Percentiles rank a stretch among this genome's conserved stretches.
phyloP scores from a whole-genome alignment of 2,113 vertebrate genomes.

The Clarias batrachus region DNA sequence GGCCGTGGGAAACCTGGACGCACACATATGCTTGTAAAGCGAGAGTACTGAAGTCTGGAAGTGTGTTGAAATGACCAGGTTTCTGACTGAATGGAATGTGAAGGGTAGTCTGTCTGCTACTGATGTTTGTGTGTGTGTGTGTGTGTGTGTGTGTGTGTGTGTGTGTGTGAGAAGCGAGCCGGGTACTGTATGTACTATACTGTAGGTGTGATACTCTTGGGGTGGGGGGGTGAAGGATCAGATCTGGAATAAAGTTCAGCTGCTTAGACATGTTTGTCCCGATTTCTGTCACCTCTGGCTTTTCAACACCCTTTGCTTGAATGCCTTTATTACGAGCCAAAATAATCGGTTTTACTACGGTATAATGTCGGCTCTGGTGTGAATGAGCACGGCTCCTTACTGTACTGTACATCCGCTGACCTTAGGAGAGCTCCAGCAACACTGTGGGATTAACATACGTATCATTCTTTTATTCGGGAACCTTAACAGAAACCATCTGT shows the following conservation, averaged over 20 bases:
- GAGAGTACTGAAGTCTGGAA: constrained; percentile 54
- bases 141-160: constrained; percentile 33
- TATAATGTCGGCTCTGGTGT: too few species aligned
- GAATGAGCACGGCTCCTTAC: background rate
- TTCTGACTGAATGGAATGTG: constrained; percentile 65
- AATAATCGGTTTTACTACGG: background rate
- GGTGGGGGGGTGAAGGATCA: background rate
- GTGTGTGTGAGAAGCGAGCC: background rate
- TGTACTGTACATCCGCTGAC: background rate
- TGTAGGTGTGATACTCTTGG: constrained; percentile 19
- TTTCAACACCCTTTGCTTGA: background rate
- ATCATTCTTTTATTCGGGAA: background rate
- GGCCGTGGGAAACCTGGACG: constrained; percentile 11
- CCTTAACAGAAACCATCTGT: background rate
- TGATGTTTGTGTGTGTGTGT: background rate
- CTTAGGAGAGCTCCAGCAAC: background rate
- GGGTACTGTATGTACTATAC: background rate
- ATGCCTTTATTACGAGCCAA: constrained; percentile 1
- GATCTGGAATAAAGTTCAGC: constrained; percentile 5
- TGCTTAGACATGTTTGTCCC: background rate
- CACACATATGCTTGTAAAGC: constrained; percentile 50
- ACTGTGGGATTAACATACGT: background rate
- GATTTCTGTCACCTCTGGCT: constrained; percentile 4
- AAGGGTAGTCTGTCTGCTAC: constrained; percentile 47
- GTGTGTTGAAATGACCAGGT: constrained; percentile 41